A percentile compares a stretch with the other conserved stretches of the same genome.
Conservation (phyloP, 2,797 vertebrate species). For the Lutjanus argentimaculatus region DNA sequence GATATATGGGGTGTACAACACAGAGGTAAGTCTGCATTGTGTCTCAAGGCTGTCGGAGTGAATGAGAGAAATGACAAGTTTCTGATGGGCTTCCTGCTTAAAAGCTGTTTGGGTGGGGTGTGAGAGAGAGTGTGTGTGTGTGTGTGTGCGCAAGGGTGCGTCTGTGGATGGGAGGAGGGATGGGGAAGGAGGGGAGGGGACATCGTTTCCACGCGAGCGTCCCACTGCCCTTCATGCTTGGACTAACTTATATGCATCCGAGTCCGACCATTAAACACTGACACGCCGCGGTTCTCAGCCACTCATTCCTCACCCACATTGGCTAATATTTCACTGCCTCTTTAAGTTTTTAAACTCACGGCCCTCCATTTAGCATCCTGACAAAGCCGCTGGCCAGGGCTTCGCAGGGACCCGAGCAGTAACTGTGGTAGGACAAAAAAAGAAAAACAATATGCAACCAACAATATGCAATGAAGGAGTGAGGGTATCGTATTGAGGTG, state of each 20-base stretch:
- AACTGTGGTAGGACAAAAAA: conserved; percentile 46
- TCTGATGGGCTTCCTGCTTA: conserved; percentile 93
- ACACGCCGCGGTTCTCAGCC: conserved; percentile 93
- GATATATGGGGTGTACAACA: conserved; percentile 99
- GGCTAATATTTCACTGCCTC: conserved; percentile 97
- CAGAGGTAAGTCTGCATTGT: conserved; percentile 98
- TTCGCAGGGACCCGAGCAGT: conserved; percentile 46
- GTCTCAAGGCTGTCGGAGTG: conserved; percentile 99
- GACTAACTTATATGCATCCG: conserved; percentile 98
- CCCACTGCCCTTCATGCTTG: conserved; percentile 99
- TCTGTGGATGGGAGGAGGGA: conserved; percentile 63
- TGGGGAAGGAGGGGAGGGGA: conserved; percentile 79
- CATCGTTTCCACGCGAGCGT: conserved; percentile 92
- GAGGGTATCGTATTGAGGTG: conserved; percentile 68
- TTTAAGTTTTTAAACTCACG: conserved; percentile 95
- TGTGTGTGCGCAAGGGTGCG: conserved; percentile 29
- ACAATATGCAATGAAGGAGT: conserved; percentile 54
- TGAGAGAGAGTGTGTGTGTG: conserved; percentile 39
- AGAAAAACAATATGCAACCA: conserved; percentile 71
- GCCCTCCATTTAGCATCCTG: conserved; percentile 91
- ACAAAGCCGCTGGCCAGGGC: conserved; percentile 80
- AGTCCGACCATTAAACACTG: conserved; percentile 98
- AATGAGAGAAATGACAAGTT: conserved; percentile 99
- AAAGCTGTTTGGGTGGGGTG: conserved; percentile 73
- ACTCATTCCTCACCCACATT: conserved; percentile 97